phyloP scores from a whole-genome alignment of 1,140 invertebrate species.

The Neuroterus valhalla region DNA sequence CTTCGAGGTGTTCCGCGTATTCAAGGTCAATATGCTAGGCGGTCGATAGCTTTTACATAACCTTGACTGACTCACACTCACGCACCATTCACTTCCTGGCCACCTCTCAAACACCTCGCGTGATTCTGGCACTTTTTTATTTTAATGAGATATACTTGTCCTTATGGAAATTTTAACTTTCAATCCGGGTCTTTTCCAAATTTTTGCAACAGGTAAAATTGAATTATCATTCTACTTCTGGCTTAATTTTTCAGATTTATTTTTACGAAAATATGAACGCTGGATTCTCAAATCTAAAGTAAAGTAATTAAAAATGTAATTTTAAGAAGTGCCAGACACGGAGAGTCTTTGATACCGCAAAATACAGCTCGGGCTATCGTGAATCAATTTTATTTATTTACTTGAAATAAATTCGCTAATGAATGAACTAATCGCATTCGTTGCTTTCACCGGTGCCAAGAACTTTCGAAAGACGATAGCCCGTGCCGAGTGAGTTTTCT shows the following conservation, averaged over 20 bases:
- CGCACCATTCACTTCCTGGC: conserved; percentile 58
- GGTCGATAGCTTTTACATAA: conserved; percentile 56
- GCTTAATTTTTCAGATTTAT: neutral
- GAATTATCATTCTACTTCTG: neutral
- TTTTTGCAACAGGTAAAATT: neutral
- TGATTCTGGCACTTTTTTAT: neutral
- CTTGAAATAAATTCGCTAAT: neutral
- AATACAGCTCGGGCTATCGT: neutral
- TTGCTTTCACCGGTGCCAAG: conserved; percentile 34
- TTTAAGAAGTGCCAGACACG: neutral
- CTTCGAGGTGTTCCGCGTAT: neutral
- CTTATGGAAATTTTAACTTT: neutral
- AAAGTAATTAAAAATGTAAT: neutral
- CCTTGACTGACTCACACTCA: conserved; percentile 57
- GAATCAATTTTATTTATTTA: neutral
- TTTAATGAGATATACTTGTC: too few relatives aligned
- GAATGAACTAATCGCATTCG: conserved; percentile 17
- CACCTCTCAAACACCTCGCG: conserved; percentile 37
- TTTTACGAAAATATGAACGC: neutral
- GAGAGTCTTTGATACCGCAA: neutral
- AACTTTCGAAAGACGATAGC: conserved; percentile 28
- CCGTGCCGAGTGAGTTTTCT: neutral
- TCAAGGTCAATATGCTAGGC: conserved; percentile 24
- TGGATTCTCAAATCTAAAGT: neutral
- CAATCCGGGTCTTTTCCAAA: neutral